A percentile compares a stretch with the other conserved stretches of the same genome.
phyloP scores from a whole-genome alignment of 2,888 invertebrate species.

The Smittia sp. region DNA sequence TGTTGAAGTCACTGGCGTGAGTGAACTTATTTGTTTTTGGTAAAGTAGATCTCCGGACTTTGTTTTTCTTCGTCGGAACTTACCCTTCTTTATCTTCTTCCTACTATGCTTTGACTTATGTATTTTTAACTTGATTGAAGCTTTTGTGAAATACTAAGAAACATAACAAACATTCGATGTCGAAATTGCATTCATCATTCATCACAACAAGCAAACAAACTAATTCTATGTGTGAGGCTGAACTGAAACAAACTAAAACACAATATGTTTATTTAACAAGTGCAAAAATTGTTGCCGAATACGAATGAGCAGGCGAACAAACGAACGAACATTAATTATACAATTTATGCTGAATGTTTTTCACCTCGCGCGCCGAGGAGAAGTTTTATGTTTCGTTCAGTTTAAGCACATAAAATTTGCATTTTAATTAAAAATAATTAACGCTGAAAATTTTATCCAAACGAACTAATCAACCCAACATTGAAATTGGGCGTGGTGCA shows the following conservation, averaged over 20 bases:
- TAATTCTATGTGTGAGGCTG: not conserved
- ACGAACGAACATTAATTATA: not conserved
- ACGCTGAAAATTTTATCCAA: not conserved
- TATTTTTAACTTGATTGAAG: not conserved
- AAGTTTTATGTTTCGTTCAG: not conserved
- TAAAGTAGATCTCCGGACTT: too few relatives aligned
- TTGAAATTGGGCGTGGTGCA: slow-evolving; percentile 48
- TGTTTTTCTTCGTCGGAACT: too few relatives aligned
- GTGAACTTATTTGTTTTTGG: too few relatives aligned
- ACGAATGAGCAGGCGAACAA: not conserved
- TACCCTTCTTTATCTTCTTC: not conserved
- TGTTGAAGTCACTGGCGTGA: too few relatives aligned
- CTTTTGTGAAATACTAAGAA: not conserved
- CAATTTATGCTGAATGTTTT: slow-evolving; percentile 23
- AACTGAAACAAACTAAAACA: not conserved
- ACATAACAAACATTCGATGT: slow-evolving; percentile 32
- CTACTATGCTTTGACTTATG: not conserved
- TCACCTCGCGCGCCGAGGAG: not conserved
- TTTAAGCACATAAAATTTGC: slow-evolving; percentile 18
- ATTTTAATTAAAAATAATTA: slow-evolving; percentile 38
- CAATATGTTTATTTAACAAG: slow-evolving; percentile 9
- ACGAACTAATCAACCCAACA: not conserved
- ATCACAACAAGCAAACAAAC: not conserved
- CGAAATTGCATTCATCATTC: slow-evolving; percentile 23
- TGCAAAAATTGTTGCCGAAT: not conserved